Conservation (phyloP, 64 coral and sea anemone genomes). For the Porites australiensis region DNA sequence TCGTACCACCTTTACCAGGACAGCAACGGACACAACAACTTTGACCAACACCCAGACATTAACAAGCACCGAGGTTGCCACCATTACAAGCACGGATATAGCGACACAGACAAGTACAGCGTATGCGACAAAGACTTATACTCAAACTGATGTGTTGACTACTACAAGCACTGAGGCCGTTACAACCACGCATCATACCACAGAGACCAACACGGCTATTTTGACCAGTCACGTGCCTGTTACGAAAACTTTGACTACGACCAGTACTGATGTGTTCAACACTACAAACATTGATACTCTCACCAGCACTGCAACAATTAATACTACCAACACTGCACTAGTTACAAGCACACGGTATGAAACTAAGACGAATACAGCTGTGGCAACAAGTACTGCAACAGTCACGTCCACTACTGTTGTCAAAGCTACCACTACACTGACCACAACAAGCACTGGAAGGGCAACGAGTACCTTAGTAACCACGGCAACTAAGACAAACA, state of each 20-base stretch:
- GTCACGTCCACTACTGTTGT: conserved; percentile 23
- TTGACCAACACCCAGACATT: background rate
- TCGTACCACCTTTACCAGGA: conserved; percentile 10
- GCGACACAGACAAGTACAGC: background rate
- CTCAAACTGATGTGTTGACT: background rate
- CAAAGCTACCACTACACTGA: background rate
- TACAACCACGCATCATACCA: background rate
- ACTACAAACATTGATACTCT: conserved; percentile 12
- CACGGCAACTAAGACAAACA: conserved; percentile 49
- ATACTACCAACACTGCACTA: background rate
- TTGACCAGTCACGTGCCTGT: conserved; percentile 27
- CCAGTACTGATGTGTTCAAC: conserved; percentile 4
- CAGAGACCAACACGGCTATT: conserved; percentile 25
- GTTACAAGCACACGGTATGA: background rate
- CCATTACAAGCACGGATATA: background rate
- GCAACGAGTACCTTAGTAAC: conserved; percentile 25
- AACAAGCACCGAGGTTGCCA: conserved; percentile 17
- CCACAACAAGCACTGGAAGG: conserved; percentile 5
- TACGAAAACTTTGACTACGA: conserved; percentile 15
- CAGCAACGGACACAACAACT: conserved; percentile 22
- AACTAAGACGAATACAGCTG: conserved; percentile 17
- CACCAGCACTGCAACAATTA: background rate
- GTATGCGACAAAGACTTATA: background rate
- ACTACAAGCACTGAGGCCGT: conserved; percentile 7
- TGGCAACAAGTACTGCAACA: background rate